A percentile compares a stretch with the other conserved stretches of the same genome.
Evolutionary conservation across 92 coral and sea anemone species (phyloP).

Genomic region (Isaurus tuberculatus): DNA sequence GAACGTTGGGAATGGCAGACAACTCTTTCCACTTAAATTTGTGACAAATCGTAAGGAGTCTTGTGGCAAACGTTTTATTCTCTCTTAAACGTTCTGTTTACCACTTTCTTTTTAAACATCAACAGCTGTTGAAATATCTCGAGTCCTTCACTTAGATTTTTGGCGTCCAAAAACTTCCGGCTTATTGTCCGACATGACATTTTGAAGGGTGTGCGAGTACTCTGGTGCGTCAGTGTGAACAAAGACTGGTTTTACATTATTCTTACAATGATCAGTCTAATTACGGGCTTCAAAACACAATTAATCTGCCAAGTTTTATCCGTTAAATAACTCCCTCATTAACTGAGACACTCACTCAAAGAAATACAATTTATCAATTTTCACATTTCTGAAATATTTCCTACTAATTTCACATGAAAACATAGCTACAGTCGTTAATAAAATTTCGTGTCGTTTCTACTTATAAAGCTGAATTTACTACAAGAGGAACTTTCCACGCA

Average conservation of each 20-base stretch:
- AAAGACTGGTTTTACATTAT: not conserved
- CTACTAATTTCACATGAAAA: not conserved
- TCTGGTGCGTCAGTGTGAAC: slow-evolving; percentile 29
- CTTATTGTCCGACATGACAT: slow-evolving; percentile 26
- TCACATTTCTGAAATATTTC: not conserved
- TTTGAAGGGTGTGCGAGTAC: not conserved
- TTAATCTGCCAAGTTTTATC: slow-evolving; percentile 9
- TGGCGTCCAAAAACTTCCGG: slow-evolving; percentile 50
- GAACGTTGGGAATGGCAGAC: not conserved
- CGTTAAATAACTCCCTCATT: not conserved
- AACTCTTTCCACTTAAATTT: not conserved
- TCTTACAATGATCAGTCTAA: slow-evolving; percentile 6
- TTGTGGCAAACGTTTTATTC: slow-evolving; percentile 3
- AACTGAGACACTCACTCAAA: not conserved
- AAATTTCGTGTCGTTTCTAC: not conserved
- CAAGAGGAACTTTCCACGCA: slow-evolving; percentile 10
- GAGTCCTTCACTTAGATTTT: slow-evolving; percentile 47
- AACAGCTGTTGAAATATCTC: slow-evolving; percentile 35
- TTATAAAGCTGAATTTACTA: not conserved
- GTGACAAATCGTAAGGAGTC: slow-evolving; percentile 8
- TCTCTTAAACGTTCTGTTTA: slow-evolving; percentile 39
- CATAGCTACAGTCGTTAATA: not conserved
- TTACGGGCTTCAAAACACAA: not conserved
- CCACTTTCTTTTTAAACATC: slow-evolving; percentile 38
- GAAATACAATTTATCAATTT: not conserved